Evolutionary conservation across 2,113 vertebrate genomes (phyloP), one percentile per base, ranked within the genome.

Genomic region (Manacus vitellinus): DNA sequence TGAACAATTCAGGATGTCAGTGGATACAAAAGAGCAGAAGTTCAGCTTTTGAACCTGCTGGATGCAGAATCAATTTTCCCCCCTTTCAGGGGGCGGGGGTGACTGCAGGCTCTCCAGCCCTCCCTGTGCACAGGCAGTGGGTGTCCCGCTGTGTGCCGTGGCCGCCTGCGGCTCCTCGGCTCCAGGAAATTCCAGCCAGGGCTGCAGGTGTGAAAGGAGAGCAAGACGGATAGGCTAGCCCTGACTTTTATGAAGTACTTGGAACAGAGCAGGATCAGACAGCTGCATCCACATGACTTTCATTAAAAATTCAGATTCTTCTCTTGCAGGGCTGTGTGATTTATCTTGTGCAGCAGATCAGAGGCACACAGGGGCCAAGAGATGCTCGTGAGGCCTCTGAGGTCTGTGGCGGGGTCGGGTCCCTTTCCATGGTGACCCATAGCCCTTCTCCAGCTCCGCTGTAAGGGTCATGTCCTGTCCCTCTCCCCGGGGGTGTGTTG

Each of bases 281-380:
- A 97, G 95, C 97, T 98, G 95, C 89, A 95, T 89, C 96, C 88
- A 97, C 98, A 99, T 98, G 98, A 98, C 98, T 99, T 98, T 98
- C 98, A 98, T 99, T 98, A 99, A 98, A 98, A 97, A 96, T 97
- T 98, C 97, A 98, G 98, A 98, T 98, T 98, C 98, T 97, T 98
- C 96, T 97, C 95, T 97, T 98, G 95, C 96, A 97, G 98, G 78
- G 96, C 97, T 97, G 95, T 97, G 91, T 98, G 99, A 98, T 99
- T 98, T 99, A 99, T 99, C 98, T 97, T 70, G 8, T 96, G 71
- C 93, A 78, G 96, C 98, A 97, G 98, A 98, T 99, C 98, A 97
- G 91, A 97, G 88, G 61, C 65, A 31, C 37, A 15, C 11, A 5
- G 93, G 63, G 90, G 74, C 52, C 22, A 35, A 11, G 33, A 49